Base-by-base conservation (phyloP, 1,140 invertebrate species). In the Calephelis nemesis region DNA sequence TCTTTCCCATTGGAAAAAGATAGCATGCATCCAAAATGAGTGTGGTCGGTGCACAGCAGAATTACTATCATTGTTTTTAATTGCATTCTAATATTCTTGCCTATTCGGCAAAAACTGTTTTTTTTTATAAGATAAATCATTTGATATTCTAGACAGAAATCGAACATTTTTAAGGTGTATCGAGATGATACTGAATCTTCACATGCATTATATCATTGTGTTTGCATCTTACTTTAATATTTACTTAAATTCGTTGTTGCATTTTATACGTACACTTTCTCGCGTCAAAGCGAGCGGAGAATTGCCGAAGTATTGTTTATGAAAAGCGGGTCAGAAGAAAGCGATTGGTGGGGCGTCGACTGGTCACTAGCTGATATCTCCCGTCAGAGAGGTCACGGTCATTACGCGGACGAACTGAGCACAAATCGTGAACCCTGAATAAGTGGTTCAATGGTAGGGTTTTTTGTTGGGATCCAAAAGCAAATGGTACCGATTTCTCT, bases 271-370 rank as follows among this genome's bases (percentile, higher is more conserved):
- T 76, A 82, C 77, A 86, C 85, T 90, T 89, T 89, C 88, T 83
- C 84, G 84, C 70, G 74, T 74, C 74, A 71, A 63, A 74, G 74
- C 81, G 78, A 83, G 74, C 75, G 81, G 76, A 70, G 73, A 77
- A 76, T 74, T 79, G 78, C 74, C 82, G 80, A 83, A 85, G 86
- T 89, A 88, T 89, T 90, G 87, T 90, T 90, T 88, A 83, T 81
- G 83, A 90, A 88, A 90, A 90, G 85, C 79, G 85, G 88, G 88
- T 89, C 88, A 90, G 78, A 90, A 88, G 88, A 90, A 90, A 90
- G 86, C 84, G 80, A 84, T 63, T 80, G 78, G 81, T 79, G 81
- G 76, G 76, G 74, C 73, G 77, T 63, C 73, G 73, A 71, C 74
- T 77, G 85, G 83, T 84, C 84, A 85, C 75, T 84, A 74, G 73